phyloP scores from a whole-genome alignment of 2,888 invertebrate species.

The Iselma pallidipennis region DNA sequence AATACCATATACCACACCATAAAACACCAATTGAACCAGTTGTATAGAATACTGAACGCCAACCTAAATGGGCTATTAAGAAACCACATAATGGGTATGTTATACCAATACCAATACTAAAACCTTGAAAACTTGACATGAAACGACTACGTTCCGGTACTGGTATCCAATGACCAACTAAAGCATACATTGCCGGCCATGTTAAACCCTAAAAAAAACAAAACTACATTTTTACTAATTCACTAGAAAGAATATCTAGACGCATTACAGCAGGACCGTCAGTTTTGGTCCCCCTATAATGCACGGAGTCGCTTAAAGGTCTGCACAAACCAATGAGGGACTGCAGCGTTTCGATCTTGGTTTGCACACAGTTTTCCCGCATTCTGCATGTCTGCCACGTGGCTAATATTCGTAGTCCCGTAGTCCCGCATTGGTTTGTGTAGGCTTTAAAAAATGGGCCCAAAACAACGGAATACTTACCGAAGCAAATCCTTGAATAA shows the following conservation, averaged over 20 bases:
- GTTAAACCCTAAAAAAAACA: constrained; percentile 62
- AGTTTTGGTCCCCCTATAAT: too few relatives aligned
- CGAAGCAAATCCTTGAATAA: constrained; percentile 71
- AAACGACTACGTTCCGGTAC: constrained; percentile 71
- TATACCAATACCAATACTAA: constrained; percentile 73
- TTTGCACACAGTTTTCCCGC: too few relatives aligned
- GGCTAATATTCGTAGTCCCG: too few relatives aligned
- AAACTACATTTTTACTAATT: constrained; percentile 16
- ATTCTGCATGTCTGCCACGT: too few relatives aligned
- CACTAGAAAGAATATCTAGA: too few relatives aligned
- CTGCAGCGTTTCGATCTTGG: too few relatives aligned
- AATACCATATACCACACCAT: constrained; percentile 72
- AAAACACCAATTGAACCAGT: constrained; percentile 64
- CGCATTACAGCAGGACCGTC: too few relatives aligned
- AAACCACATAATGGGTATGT: constrained; percentile 73
- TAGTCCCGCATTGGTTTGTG: too few relatives aligned
- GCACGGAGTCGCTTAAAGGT: too few relatives aligned
- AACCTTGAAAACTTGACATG: constrained; percentile 78
- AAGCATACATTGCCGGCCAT: constrained; percentile 77
- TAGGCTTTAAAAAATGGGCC: too few relatives aligned
- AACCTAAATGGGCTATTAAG: constrained; percentile 69
- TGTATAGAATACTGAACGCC: constrained; percentile 71
- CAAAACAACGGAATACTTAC: constrained; percentile 57
- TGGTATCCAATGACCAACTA: constrained; percentile 75
- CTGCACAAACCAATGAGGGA: too few relatives aligned